Evolutionary conservation across 2,888 invertebrate species (phyloP).

Genomic region (Biston betularia): DNA sequence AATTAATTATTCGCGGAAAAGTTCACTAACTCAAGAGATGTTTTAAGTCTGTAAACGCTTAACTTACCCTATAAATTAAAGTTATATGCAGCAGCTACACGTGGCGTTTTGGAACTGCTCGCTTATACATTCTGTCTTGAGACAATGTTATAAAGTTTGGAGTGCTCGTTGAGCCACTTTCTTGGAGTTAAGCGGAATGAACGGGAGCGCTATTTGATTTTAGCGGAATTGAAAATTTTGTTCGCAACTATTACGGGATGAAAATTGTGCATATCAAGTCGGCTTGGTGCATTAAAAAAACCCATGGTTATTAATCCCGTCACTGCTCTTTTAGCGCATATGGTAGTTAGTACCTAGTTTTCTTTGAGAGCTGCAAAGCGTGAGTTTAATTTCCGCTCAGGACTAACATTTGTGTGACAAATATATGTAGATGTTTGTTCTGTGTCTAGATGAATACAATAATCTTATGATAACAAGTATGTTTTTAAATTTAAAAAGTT

Average conservation of each 20-base stretch:
- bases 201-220: conserved; percentile 66
- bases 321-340: neutral
- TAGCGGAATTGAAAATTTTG: conserved; percentile 63
- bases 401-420: too few species aligned
- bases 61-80: conserved; percentile 25
- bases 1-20: neutral
- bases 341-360: neutral
- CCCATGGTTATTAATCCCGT: neutral
- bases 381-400: too few species aligned
- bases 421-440: too few species aligned
- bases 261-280: conserved; percentile 18
- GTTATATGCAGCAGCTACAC: conserved; percentile 27
- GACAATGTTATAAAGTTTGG: conserved; percentile 68
- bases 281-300: neutral
- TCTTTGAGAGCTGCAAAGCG: too few species aligned
- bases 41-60: conserved; percentile 12
- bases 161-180: conserved; percentile 56
- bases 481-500: too few species aligned
- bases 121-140: conserved; percentile 67
- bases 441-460: too few species aligned
- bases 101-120: conserved; percentile 55
- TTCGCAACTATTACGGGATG: conserved; percentile 43
- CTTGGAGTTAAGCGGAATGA: conserved; percentile 62
- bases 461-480: too few species aligned
- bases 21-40: neutral